Conservation (phyloP, 2,797 vertebrate genomes). For the Schizothorax lantsangensis region DNA sequence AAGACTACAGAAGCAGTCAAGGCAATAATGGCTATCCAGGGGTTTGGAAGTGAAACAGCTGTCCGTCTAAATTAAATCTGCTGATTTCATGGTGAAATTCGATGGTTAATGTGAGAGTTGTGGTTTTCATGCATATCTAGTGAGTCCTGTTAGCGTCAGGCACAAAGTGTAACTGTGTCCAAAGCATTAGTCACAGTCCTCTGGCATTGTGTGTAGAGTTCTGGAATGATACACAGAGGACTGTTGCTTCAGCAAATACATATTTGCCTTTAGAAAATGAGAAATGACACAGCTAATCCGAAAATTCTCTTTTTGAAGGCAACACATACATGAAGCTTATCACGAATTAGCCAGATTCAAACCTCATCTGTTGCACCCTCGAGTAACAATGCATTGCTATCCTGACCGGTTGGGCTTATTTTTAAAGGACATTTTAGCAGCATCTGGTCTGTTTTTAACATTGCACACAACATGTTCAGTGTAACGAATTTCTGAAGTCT, state of each 20-base stretch:
- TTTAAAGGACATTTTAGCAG: not conserved
- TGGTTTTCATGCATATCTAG: constrained; percentile 34
- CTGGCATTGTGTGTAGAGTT: constrained; percentile 5
- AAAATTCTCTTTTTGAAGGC: not conserved
- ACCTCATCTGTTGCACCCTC: constrained; percentile 8
- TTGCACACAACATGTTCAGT: not conserved
- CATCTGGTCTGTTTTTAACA: not conserved
- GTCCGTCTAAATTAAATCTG: constrained; percentile 40
- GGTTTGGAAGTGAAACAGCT: constrained; percentile 44
- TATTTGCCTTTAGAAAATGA: constrained; percentile 14
- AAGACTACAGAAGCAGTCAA: constrained; percentile 22
- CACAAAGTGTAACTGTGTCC: constrained; percentile 42
- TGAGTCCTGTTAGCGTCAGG: constrained; percentile 37
- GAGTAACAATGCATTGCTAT: not conserved
- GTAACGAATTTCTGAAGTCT: not conserved
- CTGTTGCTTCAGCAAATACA: constrained; percentile 20
- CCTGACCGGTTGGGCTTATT: not conserved
- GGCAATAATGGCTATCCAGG: constrained; percentile 49
- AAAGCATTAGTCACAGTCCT: constrained; percentile 44
- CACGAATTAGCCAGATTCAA: not conserved
- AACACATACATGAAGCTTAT: not conserved
- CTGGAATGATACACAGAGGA: not conserved
- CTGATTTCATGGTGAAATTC: constrained; percentile 47
- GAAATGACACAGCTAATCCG: constrained; percentile 5
- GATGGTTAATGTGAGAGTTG: constrained; percentile 23